A percentile compares a stretch with the other conserved stretches of the same genome.
Conservation (phyloP, 2,113 vertebrate genomes). For the Macrotus californicus region DNA sequence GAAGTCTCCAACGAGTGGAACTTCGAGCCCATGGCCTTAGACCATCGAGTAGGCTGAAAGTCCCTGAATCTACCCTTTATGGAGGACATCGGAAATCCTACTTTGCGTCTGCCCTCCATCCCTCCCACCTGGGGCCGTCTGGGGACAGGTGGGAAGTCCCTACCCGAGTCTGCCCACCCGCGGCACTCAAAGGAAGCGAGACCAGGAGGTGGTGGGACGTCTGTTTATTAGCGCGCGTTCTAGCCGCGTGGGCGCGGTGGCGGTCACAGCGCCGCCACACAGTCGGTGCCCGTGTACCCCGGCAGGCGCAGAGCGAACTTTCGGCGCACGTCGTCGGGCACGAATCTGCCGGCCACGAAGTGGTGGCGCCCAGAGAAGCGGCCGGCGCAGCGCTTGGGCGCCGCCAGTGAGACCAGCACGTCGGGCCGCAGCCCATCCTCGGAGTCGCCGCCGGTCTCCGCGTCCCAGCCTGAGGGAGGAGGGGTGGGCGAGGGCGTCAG, state of each 20-base stretch:
- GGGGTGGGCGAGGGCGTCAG: neutral
- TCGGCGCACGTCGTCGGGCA: slow-evolving; percentile 93
- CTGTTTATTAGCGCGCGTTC: slow-evolving; percentile 43
- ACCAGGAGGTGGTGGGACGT: neutral
- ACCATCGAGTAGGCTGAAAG: neutral
- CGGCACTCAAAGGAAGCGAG: neutral
- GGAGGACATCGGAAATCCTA: neutral
- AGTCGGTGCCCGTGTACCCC: slow-evolving; percentile 90
- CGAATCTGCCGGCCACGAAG: slow-evolving; percentile 92
- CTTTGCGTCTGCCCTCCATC: neutral
- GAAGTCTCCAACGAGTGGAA: neutral
- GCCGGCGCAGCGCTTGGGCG: slow-evolving; percentile 88
- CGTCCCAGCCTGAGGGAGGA: slow-evolving; percentile 85
- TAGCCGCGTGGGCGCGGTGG: no score
- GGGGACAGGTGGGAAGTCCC: neutral
- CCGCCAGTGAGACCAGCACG: slow-evolving; percentile 91
- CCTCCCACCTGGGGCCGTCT: neutral
- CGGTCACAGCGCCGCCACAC: slow-evolving; percentile 86
- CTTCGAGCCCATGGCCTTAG: neutral
- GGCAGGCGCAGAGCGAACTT: slow-evolving; percentile 93
- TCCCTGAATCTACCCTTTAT: neutral
- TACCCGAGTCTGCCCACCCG: neutral
- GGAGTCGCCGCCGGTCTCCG: slow-evolving; percentile 77
- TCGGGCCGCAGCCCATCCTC: slow-evolving; percentile 89
- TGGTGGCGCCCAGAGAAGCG: slow-evolving; percentile 91